Evolutionary conservation across 2,888 invertebrate species (phyloP), one percentile per base, ranked within the genome.

Genomic region (Drosophila leonis): DNA sequence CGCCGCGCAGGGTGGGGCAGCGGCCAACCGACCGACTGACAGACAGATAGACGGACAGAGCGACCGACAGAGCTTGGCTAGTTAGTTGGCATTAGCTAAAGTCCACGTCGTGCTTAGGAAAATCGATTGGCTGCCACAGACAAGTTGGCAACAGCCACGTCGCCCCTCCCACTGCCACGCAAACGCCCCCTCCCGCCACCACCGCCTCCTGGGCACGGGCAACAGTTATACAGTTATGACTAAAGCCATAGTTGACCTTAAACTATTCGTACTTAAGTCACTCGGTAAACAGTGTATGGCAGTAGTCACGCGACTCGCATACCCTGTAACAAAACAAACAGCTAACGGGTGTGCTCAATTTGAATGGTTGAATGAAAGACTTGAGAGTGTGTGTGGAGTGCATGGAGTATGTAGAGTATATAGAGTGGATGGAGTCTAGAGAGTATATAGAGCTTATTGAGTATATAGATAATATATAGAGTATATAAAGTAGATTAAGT

Each of bases 41-140:
- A 7, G 48, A 55, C 42, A 9, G 41, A 65, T 57, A 29, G 35
- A 59, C 24, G n/a, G 52, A 57, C 27, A n/a, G 46, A n/a, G 13
- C 10, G 48, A 55, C 42, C 12, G 41, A 65, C 65, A 35, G 35
- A 59, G 62, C 64, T 49, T 62, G 61, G 66, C 75, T 75, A 76
- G 78, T 77, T 78, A 72, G 78, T 75, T 75, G 75, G 79, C 76
- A 75, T 73, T 72, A 72, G 69, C 69, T 54, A 56, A 73, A 61
- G 80, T 67, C 62, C 78, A 78, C 56, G 60, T 72, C 68, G 78
- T 75, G 72, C 57, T 44, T 55, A 62, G 46, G 20, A 69, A 80
- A 80, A 80, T 80, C 80, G 80, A 80, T 80, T 78, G 76, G 63
- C 55, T 69, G 71, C 56, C 75, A 69, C 71, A 82, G 82, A 83